Evolutionary conservation across 2,797 vertebrate species (phyloP).

Genomic region (Tolypeutes matacus): DNA sequence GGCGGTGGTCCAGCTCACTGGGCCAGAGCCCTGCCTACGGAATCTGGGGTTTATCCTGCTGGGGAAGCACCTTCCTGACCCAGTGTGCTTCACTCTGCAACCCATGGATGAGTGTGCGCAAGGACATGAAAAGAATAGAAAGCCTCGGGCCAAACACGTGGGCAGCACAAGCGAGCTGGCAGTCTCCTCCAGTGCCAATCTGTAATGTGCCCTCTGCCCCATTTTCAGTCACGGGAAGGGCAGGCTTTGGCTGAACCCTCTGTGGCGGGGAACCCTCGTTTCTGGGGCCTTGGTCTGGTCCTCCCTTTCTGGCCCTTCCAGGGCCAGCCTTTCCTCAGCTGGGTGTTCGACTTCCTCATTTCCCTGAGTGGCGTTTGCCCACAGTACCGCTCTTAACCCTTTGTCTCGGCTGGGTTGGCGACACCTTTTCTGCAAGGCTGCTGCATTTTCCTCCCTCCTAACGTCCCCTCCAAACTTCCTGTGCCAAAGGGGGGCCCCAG

Average conservation of each 20-base stretch:
- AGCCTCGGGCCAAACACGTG: not conserved
- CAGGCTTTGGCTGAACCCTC: not conserved
- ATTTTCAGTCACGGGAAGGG: not conserved
- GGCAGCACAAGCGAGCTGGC: not conserved
- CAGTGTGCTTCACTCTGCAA: not conserved
- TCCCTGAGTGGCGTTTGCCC: not conserved
- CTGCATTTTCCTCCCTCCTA: conserved; percentile 2
- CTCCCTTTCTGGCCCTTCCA: not conserved
- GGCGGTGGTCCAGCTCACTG: not conserved
- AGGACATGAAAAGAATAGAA: conserved; percentile 23
- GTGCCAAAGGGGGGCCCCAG: not conserved
- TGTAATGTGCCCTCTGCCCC: not conserved
- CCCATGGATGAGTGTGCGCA: not conserved
- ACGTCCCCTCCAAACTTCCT: conserved; percentile 52
- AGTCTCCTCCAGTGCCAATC: not conserved
- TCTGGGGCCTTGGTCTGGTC: not conserved
- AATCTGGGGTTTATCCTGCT: conserved; percentile 33
- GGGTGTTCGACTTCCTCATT: not conserved
- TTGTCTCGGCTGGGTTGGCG: not conserved
- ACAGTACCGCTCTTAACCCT: not conserved
- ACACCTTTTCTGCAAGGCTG: conserved; percentile 48
- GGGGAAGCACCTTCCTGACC: not conserved
- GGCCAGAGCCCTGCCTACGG: not conserved
- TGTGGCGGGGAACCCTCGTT: not conserved
- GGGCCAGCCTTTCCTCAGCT: not conserved